Evolutionary conservation across 2,888 invertebrate species (phyloP).

Genomic region (Coecobrya sp.): DNA sequence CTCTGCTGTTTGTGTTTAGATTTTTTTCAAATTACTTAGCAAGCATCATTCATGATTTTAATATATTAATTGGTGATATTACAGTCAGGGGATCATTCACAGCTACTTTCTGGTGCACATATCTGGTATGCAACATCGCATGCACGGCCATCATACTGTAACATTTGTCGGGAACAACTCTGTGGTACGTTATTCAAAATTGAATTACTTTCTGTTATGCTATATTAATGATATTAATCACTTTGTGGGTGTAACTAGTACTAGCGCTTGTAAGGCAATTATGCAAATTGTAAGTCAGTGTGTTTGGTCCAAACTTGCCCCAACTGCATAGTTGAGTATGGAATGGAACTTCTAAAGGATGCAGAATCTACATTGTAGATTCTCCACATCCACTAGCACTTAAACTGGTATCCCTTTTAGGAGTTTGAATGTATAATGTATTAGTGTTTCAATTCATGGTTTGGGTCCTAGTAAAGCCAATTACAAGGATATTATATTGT

Average conservation of each 20-base stretch:
- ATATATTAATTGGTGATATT: slow-evolving; percentile 33
- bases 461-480: background rate
- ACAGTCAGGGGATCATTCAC: slow-evolving; percentile 87
- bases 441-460: slow-evolving; percentile 17
- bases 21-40: slow-evolving; percentile 1
- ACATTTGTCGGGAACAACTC: slow-evolving; percentile 97
- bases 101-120: slow-evolving; percentile 86
- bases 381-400: too few species aligned
- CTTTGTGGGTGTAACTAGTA: background rate
- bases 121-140: slow-evolving; percentile 97
- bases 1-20: background rate
- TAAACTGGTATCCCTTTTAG: too few species aligned
- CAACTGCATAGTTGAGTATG: background rate
- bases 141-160: slow-evolving; percentile 98
- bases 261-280: background rate
- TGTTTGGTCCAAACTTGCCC: background rate
- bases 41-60: background rate
- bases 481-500: background rate
- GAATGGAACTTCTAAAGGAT: too few species aligned
- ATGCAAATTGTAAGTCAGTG: background rate
- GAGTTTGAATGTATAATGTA: too few species aligned
- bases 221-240: slow-evolving; percentile 34
- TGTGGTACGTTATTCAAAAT: slow-evolving; percentile 88
- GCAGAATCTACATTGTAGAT: too few species aligned
- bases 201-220: background rate